A percentile compares a stretch with the other conserved stretches of the same genome.
These are phyloP conservation scores for Lineus longissimus DNA, from an alignment of 1,140 invertebrate genomes.

Conservation along the genomic window DNA sequence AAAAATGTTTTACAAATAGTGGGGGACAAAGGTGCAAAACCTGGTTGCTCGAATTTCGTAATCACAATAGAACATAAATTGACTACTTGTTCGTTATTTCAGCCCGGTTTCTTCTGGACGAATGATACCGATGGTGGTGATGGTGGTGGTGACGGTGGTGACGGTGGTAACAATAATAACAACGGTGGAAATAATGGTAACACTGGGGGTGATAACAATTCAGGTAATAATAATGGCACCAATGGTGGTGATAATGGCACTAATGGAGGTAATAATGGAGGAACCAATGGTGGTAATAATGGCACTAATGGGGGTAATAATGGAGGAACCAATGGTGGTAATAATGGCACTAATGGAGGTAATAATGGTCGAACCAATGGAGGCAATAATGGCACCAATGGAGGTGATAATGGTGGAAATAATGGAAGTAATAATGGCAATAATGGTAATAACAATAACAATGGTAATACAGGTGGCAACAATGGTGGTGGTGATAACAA, in stretches of 20 bases:
- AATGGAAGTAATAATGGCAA: neutral
- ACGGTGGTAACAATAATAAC: too few species aligned
- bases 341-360: neutral
- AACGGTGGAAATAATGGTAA: too few species aligned
- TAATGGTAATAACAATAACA: neutral
- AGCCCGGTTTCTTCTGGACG: constrained; percentile 19
- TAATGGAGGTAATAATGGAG: too few species aligned
- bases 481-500: constrained; percentile 1
- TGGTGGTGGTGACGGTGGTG: constrained; percentile 5
- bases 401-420: neutral
- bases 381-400: neutral
- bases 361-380: neutral
- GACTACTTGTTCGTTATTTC: constrained; percentile 10
- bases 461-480: neutral
- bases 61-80: too few species aligned
- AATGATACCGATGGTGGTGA: constrained; percentile 7
- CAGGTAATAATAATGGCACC: neutral
- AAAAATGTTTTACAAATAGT: too few species aligned
- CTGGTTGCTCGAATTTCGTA: too few species aligned
- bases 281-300: too few species aligned
- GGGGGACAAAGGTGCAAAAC: too few species aligned
- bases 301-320: neutral
- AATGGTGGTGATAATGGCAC: neutral
- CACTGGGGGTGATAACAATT: neutral
- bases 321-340: neutral